phyloP scores from a whole-genome alignment of 2,113 vertebrate genomes.

The Etheostoma cragini region DNA sequence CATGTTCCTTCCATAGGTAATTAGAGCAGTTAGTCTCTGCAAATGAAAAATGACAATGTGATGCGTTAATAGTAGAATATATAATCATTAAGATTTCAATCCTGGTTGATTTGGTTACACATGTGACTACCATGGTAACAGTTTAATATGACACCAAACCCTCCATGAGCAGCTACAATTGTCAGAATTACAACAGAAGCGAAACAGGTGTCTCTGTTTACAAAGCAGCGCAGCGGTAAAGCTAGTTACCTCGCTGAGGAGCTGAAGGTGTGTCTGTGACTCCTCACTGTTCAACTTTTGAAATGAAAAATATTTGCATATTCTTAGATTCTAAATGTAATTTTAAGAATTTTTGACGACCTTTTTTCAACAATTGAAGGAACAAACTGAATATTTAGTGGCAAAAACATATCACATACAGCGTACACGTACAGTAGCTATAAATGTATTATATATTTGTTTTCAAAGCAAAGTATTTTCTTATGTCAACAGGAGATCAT shows the following conservation, averaged over 20 bases:
- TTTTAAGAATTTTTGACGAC: neutral
- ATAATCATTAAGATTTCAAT: neutral
- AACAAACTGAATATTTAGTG: no score
- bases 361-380: no score
- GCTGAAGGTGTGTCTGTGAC: neutral
- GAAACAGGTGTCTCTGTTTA: neutral
- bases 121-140: neutral
- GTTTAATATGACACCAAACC: neutral
- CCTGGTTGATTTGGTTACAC: neutral
- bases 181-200: neutral
- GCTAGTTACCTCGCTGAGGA: neutral
- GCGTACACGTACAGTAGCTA: no score
- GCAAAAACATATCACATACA: neutral
- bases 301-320: neutral
- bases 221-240: neutral
- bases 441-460: no score
- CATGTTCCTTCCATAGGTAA: neutral
- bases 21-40: neutral
- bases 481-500: neutral
- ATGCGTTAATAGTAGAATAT: neutral
- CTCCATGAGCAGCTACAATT: neutral
- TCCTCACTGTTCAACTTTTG: no score
- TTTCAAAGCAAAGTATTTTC: neutral
- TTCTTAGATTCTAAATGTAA: neutral
- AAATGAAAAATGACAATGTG: slow-evolving; percentile 2